A percentile compares a stretch with the other conserved stretches of the same genome.
Conservation (phyloP, 2,888 invertebrate genomes). For the Galeopsomyia nigrocyanea region DNA sequence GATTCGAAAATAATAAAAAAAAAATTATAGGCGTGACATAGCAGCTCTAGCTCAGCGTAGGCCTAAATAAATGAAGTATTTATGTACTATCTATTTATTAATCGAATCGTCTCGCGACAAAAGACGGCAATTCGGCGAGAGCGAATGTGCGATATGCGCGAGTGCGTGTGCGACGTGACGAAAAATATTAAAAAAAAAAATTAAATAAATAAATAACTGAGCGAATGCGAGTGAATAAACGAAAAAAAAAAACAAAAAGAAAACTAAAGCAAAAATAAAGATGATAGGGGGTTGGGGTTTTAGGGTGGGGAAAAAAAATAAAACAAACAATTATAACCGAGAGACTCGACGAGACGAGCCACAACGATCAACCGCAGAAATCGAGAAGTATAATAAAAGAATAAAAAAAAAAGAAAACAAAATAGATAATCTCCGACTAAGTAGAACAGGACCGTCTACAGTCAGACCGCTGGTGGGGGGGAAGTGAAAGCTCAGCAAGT, state of each 20-base stretch:
- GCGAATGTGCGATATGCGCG: slow-evolving; percentile 23
- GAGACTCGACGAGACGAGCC: slow-evolving; percentile 39
- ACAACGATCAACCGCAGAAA: slow-evolving; percentile 50
- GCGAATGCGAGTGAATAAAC: slow-evolving; percentile 24
- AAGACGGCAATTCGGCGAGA: slow-evolving; percentile 23
- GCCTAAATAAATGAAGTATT: slow-evolving; percentile 65
- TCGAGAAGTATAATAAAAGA: not conserved
- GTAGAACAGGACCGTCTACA: slow-evolving; percentile 4
- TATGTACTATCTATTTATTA: slow-evolving; percentile 64
- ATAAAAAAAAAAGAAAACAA: not conserved
- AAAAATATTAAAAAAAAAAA: slow-evolving; percentile 12
- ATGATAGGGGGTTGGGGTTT: not conserved
- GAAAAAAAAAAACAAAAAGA: slow-evolving; percentile 13
- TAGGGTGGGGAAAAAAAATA: slow-evolving; percentile 17
- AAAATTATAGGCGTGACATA: slow-evolving; percentile 13
- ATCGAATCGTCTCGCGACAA: slow-evolving; percentile 57
- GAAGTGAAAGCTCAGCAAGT: slow-evolving; percentile 1
- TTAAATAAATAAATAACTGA: too few relatives aligned
- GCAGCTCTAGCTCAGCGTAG: slow-evolving; percentile 67
- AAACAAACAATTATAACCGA: slow-evolving; percentile 32
- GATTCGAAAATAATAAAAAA: slow-evolving; percentile 9
- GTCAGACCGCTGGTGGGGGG: slow-evolving; percentile 4
- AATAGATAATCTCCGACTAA: slow-evolving; percentile 40
- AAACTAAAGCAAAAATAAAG: slow-evolving; percentile 19
- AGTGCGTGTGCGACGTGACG: slow-evolving; percentile 32